Conservation (phyloP, 2,113 vertebrate species). For the Trogon surrucura region DNA sequence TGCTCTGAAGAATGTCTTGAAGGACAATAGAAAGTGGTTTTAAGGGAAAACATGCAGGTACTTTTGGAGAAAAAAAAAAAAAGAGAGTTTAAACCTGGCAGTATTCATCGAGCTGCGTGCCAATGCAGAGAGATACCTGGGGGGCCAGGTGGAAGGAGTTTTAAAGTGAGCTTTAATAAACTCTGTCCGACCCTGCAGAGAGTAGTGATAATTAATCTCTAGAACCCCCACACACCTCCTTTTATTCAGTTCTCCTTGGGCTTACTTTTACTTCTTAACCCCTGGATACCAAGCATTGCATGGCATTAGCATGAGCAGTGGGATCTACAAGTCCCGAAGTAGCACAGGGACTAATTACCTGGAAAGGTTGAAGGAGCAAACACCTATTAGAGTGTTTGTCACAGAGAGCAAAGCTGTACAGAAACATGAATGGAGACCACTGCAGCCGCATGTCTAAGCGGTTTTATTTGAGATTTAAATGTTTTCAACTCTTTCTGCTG, state of each 20-base stretch:
- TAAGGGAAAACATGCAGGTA: not conserved
- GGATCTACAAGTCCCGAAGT: not conserved
- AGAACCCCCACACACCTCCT: not conserved
- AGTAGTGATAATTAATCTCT: constrained; percentile 26
- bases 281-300: not conserved
- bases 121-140: accelerated
- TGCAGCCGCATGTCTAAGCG: not conserved
- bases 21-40: not conserved
- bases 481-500: not conserved
- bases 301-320: constrained; percentile 1
- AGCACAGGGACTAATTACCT: constrained; percentile 49
- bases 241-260: not conserved
- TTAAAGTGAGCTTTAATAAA: not conserved
- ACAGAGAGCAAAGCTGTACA: not conserved
- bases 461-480: constrained; percentile 13
- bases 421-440: not conserved
- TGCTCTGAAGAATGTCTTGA: not conserved
- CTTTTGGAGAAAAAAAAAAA: not conserved
- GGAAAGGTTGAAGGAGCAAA: constrained; percentile 37
- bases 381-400: not conserved
- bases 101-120: not conserved
- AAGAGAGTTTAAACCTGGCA: too few species aligned
- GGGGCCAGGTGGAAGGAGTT: not conserved
- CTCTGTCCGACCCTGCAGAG: not conserved
- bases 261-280: not conserved